Conservation (phyloP, 1,140 invertebrate species). For the Leptinotarsa undecemlineata region DNA sequence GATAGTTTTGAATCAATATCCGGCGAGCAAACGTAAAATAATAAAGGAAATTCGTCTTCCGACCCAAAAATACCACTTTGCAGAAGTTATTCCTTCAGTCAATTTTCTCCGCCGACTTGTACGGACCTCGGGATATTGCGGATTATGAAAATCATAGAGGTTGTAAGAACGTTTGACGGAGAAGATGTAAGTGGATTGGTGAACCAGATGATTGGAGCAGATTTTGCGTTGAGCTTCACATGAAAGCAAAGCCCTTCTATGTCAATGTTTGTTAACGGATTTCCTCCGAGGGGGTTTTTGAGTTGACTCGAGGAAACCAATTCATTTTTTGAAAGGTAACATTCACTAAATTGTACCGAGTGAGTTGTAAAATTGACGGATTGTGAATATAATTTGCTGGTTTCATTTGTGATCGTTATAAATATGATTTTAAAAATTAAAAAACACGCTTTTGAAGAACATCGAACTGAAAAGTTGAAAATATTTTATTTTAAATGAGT, state of each 20-base stretch:
- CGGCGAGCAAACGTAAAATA: background rate
- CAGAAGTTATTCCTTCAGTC: background rate
- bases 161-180: background rate
- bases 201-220: background rate
- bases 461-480: too few species aligned
- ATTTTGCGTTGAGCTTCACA: background rate
- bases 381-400: too few species aligned
- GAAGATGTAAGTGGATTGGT: background rate
- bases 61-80: background rate
- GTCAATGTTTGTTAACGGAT: background rate
- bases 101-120: background rate
- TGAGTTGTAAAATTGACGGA: too few species aligned
- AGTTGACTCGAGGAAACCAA: background rate
- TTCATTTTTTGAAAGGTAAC: background rate
- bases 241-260: background rate
- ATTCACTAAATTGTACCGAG: too few species aligned
- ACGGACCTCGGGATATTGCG: background rate
- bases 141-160: background rate
- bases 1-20: conserved; percentile 9
- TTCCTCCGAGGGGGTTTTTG: background rate
- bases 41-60: conserved; percentile 13
- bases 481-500: too few species aligned
- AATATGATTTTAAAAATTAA: too few species aligned
- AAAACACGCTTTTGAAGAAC: too few species aligned
- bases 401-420: too few species aligned